These are phyloP conservation scores for Anoplolepis gracilipes DNA, from an alignment of 1,140 invertebrate genomes.

Conservation along the genomic window DNA sequence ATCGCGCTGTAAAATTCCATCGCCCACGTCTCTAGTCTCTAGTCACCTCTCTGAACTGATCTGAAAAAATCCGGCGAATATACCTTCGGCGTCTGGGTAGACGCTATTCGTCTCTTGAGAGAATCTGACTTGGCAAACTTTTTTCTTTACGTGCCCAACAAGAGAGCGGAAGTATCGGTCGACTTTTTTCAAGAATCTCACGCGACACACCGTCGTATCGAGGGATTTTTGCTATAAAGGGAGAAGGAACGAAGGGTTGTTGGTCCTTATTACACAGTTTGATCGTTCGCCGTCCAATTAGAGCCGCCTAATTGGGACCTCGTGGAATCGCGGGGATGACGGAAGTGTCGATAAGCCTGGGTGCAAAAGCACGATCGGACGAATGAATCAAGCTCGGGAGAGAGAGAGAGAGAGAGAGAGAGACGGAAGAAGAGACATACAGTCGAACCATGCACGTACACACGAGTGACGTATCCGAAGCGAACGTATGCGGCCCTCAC, in stretches of 20 bases:
- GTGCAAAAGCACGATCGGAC: conserved; percentile 62
- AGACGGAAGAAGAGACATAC: conserved; percentile 53
- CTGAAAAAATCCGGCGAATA: background rate
- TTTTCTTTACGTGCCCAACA: background rate
- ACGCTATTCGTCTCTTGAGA: background rate
- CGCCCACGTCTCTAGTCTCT: conserved; percentile 21
- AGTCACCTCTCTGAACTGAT: background rate
- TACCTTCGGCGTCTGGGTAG: background rate
- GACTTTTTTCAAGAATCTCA: conserved; percentile 61
- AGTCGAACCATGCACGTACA: conserved; percentile 67
- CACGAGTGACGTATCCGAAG: conserved; percentile 78
- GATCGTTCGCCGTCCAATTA: conserved; percentile 74
- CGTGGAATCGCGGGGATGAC: conserved; percentile 73
- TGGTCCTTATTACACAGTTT: conserved; percentile 71
- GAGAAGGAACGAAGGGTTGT: conserved; percentile 33
- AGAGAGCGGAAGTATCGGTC: background rate
- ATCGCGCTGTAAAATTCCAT: conserved; percentile 43
- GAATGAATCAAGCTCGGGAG: conserved; percentile 56
- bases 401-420: conserved; percentile 37
- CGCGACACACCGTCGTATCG: conserved; percentile 62
- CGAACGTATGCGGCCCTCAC: conserved; percentile 79
- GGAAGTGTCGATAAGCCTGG: conserved; percentile 74
- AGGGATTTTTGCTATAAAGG: background rate
- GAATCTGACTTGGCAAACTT: background rate
- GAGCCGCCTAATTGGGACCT: conserved; percentile 74